Base-by-base conservation (phyloP, 2,888 invertebrate species). In the Ceratothoa steindachneri region DNA sequence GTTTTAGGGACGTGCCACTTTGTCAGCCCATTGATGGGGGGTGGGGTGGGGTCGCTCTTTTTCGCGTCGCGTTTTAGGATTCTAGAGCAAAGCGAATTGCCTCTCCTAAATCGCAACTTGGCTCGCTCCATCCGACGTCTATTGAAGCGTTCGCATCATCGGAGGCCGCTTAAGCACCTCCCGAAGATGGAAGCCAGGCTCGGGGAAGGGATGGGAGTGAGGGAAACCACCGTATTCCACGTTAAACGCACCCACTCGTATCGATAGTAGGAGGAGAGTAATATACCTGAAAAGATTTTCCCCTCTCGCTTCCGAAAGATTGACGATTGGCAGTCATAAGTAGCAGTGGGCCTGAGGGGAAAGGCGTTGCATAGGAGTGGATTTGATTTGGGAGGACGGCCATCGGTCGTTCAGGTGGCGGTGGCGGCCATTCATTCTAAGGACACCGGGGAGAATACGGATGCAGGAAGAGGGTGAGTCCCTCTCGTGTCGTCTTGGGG, bases 241-340 rank as follows among this genome's bases (percentile, higher is more conserved):
- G 67, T 60, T 68, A 72, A 68, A 72, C 68, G 67, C 64, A 31
- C 60, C 24, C 72, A 60, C 55, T 51, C 41, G 65, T n/a, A 69
- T 69, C 67, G 73, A 69, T 64, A 53, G 53, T 30, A 52, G 24
- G 69, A 65, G 51, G 69, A 53, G 73, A 73, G 69, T 69, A 73
- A 69, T 69, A 73, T 69, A 73, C 73, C 73, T 73, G 73, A 73
- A 64, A 69, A 65, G 73, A 41, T 15, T 41, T 41, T 41, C 41
- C 41, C n/a, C n/a, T n/a, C n/a, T n/a, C n/a, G n/a, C n/a, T 41
- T 41, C 41, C 15, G 5, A 41, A 9, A 41, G 5, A 41, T 41
- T 15, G 41, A 41, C 5, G 41, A 41, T 41, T 41, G 41, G 41
- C 41, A 5, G 7, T 41, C 15, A n/a, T 41, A 15, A 41, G 41